Conservation (phyloP, 1,140 invertebrate genomes). For the Hycleus cichorii region DNA sequence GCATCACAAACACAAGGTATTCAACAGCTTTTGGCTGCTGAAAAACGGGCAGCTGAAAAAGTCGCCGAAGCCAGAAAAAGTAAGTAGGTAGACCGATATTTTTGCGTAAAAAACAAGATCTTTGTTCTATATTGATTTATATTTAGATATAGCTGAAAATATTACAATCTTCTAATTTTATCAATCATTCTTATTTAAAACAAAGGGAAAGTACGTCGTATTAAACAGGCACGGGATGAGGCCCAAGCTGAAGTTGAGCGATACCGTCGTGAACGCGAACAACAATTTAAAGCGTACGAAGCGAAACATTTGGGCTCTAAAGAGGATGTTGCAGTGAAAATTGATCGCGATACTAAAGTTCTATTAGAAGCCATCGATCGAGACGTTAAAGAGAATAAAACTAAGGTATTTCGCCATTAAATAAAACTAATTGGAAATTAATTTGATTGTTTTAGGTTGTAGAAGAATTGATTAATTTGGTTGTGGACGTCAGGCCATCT, state of each 20-base stretch:
- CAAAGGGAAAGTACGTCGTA: slow-evolving; percentile 82
- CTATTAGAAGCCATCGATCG: slow-evolving; percentile 81
- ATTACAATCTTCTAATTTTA: not conserved
- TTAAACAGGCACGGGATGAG: slow-evolving; percentile 99
- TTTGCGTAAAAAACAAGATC: not conserved
- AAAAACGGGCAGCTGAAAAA: slow-evolving; percentile 98
- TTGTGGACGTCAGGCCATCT: slow-evolving; percentile 80
- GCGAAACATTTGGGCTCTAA: slow-evolving; percentile 85
- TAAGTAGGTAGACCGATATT: slow-evolving; percentile 51
- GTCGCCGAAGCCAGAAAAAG: slow-evolving; percentile 97
- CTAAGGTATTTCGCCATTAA: slow-evolving; percentile 47
- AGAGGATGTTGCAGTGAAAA: slow-evolving; percentile 82
- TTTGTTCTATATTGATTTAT: not conserved
- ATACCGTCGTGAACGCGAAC: slow-evolving; percentile 86
- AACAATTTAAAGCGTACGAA: slow-evolving; percentile 88
- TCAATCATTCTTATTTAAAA: not conserved
- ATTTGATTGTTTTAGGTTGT: slow-evolving; percentile 56
- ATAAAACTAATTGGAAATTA: not conserved
- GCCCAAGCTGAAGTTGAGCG: slow-evolving; percentile 97
- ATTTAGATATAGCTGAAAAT: not conserved
- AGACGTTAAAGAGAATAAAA: slow-evolving; percentile 65
- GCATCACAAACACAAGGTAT: slow-evolving; percentile 98
- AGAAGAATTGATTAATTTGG: slow-evolving; percentile 67
- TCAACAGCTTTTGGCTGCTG: slow-evolving; percentile 93
- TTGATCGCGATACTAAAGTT: slow-evolving; percentile 74